Evolutionary conservation across 2,113 vertebrate genomes (phyloP).

Genomic region (Rhadina sibilatrix): DNA sequence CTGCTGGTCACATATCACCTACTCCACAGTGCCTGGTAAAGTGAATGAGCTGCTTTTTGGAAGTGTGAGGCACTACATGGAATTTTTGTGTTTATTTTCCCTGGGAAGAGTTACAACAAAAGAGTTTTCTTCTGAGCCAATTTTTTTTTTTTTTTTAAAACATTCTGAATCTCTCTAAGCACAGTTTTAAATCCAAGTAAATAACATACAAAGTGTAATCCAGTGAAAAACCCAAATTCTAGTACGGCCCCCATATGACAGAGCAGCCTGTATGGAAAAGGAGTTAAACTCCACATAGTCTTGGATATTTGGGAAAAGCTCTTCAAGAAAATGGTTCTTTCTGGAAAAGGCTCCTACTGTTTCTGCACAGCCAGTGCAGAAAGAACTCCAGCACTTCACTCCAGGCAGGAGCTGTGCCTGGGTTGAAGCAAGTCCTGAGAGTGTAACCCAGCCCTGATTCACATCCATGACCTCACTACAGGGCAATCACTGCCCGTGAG

Average conservation of each 20-base stretch:
- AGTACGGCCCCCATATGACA: not conserved
- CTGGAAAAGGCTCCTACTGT: not conserved
- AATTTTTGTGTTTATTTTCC: not conserved
- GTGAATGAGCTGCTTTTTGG: not conserved
- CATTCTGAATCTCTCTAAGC: not conserved
- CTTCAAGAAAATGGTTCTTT: not conserved
- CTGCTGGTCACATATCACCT: not conserved
- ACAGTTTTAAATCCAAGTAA: not conserved
- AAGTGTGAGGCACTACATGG: not conserved
- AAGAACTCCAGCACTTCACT: not conserved
- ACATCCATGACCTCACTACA: not conserved
- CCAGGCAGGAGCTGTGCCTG: not conserved
- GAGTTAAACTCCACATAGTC: not conserved
- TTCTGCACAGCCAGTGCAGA: not conserved
- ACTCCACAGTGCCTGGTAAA: not conserved
- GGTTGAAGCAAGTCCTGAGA: not conserved
- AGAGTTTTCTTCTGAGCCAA: not conserved
- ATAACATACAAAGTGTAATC: not conserved
- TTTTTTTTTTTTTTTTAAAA: too few species aligned
- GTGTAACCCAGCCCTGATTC: not conserved
- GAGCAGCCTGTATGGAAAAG: not conserved
- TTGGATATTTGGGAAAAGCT: not conserved
- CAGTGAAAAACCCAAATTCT: not conserved
- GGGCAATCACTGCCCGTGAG: not conserved
- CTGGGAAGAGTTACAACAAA: not conserved